Evolutionary conservation across 2,113 vertebrate genomes (phyloP).

Genomic region (Upupa epops): DNA sequence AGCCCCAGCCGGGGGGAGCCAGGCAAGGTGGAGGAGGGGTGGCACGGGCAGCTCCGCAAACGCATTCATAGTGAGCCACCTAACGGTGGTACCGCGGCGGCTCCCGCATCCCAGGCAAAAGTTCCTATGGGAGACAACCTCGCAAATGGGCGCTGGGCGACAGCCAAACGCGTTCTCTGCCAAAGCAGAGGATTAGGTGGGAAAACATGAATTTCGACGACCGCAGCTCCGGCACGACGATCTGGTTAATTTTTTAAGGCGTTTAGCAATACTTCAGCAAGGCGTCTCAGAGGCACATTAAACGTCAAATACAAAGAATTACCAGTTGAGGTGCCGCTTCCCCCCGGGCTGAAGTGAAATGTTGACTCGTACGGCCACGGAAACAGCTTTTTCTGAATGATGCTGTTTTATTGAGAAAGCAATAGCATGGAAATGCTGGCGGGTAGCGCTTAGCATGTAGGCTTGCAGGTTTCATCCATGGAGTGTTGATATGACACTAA

Average conservation of each 20-base stretch:
- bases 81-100: constrained; percentile 37
- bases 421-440: background rate
- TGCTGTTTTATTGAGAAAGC: background rate
- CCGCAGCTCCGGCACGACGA: background rate
- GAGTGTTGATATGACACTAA: background rate
- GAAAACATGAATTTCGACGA: background rate
- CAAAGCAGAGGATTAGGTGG: background rate
- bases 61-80: constrained; percentile 76
- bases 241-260: background rate
- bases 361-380: background rate
- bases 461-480: background rate
- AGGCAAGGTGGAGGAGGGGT: constrained; percentile 49
- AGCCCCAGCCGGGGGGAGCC: constrained; percentile 23
- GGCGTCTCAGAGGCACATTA: background rate
- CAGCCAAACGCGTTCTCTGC: background rate
- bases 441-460: background rate
- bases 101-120: background rate
- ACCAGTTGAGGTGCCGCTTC: background rate
- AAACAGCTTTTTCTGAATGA: background rate
- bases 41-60: background rate
- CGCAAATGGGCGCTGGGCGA: background rate
- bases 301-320: background rate
- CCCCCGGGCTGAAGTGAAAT: background rate
- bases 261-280: background rate
- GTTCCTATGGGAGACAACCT: background rate